Evolutionary conservation across 2,113 vertebrate species (phyloP).

Genomic region (Corvus cornix): DNA sequence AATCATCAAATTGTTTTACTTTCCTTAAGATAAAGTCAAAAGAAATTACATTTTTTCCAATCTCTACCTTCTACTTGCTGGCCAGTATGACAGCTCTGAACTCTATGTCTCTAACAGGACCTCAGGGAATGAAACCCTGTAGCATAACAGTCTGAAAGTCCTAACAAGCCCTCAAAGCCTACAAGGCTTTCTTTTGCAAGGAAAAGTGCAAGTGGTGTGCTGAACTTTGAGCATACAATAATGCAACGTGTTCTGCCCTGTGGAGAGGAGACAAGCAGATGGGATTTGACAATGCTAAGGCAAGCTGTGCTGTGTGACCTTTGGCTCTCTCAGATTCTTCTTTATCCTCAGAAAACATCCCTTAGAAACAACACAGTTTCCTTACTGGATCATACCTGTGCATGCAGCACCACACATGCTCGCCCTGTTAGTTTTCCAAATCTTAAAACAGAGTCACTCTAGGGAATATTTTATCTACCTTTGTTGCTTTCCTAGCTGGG

Average conservation of each 20-base stretch:
- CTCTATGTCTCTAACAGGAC: constrained; percentile 58
- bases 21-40: constrained; percentile 72
- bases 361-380: not conserved
- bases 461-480: not conserved
- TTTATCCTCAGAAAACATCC: constrained; percentile 19
- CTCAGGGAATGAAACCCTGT: constrained; percentile 54
- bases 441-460: not conserved
- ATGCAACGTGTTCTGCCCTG: constrained; percentile 67
- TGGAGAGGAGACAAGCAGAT: constrained; percentile 70
- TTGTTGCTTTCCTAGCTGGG: not conserved
- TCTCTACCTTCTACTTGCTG: constrained; percentile 61
- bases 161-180: constrained; percentile 59
- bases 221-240: constrained; percentile 65
- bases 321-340: constrained; percentile 42
- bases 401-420: accelerated
- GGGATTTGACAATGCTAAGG: constrained; percentile 70
- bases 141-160: constrained; percentile 57
- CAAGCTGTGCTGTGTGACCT: constrained; percentile 56
- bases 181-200: constrained; percentile 56
- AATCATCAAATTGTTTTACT: constrained; percentile 66
- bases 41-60: constrained; percentile 69
- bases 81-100: constrained; percentile 69
- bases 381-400: not conserved
- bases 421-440: not conserved
- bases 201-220: constrained; percentile 68